phyloP scores from a whole-genome alignment of 2,113 vertebrate genomes.

The Upupa epops region DNA sequence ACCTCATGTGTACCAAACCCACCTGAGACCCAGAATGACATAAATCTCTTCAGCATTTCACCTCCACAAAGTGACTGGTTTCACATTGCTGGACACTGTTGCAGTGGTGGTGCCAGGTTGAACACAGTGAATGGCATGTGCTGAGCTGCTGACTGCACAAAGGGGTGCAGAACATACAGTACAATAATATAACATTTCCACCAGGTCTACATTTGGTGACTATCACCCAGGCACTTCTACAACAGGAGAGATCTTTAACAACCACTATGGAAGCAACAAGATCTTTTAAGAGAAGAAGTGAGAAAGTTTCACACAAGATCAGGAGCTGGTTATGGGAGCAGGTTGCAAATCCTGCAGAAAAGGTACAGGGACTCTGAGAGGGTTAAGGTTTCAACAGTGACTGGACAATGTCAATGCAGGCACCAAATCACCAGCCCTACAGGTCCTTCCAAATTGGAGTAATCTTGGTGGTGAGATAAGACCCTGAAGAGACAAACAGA shows the following conservation, averaged over 20 bases:
- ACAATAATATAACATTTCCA: neutral
- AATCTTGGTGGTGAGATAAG: neutral
- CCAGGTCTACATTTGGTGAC: neutral
- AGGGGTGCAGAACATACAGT: neutral
- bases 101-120: neutral
- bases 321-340: neutral
- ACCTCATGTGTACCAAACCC: neutral
- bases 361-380: neutral
- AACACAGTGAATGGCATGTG: neutral
- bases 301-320: neutral
- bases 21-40: too few relatives aligned
- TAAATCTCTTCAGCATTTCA: neutral
- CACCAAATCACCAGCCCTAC: neutral
- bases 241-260: neutral
- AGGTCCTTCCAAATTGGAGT: neutral
- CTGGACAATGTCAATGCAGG: neutral
- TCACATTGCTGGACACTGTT: rapidly evolving
- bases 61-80: neutral
- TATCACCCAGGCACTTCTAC: neutral
- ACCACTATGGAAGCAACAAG: neutral
- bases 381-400: neutral
- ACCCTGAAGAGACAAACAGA: neutral
- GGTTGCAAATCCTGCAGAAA: neutral
- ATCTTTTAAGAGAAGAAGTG: neutral
- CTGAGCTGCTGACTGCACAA: neutral